phyloP scores from a whole-genome alignment of 1,140 invertebrate species.

The Pseudomyrmex flavicornis region DNA sequence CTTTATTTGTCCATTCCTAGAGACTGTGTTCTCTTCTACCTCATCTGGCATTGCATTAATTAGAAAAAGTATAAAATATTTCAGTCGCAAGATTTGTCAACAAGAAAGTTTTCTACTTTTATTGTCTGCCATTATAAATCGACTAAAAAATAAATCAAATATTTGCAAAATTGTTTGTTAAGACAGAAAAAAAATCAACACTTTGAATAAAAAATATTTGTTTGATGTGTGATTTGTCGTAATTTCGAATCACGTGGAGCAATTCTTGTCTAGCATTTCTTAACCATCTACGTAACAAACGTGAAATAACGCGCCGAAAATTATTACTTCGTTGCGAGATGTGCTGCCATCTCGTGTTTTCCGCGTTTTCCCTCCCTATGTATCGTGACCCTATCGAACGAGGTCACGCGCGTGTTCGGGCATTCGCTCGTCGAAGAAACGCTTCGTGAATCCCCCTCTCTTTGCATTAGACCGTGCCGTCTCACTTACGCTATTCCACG shows the following conservation, averaged over 20 bases:
- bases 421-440: conserved; percentile 26
- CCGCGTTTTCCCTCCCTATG: conserved; percentile 18
- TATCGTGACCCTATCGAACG: conserved; percentile 67
- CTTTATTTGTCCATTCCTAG: background rate
- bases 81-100: background rate
- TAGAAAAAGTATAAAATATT: background rate
- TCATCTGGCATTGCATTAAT: background rate
- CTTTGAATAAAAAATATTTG: background rate
- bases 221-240: background rate
- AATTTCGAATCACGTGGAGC: background rate
- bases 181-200: background rate
- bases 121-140: background rate
- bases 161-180: background rate
- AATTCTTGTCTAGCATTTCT: conserved; percentile 6
- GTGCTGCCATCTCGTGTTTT: conserved; percentile 71
- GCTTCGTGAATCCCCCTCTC: background rate
- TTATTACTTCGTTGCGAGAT: conserved; percentile 40
- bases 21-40: background rate
- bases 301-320: background rate
- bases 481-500: background rate
- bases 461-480: conserved; percentile 16
- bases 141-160: background rate
- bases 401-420: conserved; percentile 65
- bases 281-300: too few relatives aligned
- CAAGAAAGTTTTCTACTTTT: background rate